Conservation (phyloP, 2,888 invertebrate species). For the Cheilosia pagana region DNA sequence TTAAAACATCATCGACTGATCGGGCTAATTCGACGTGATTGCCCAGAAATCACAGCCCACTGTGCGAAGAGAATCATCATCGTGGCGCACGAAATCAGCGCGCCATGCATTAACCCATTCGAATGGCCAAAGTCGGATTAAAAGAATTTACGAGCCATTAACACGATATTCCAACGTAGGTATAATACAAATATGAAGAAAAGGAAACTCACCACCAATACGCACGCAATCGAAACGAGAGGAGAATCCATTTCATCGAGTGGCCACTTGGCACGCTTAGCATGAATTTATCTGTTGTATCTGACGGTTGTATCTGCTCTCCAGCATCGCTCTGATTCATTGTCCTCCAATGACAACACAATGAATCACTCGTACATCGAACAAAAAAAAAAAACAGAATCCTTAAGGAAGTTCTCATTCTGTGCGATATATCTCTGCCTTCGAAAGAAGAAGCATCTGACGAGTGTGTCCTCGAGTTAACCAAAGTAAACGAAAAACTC, state of each 20-base stretch:
- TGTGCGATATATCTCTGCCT: constrained; percentile 37
- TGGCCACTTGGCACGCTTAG: constrained; percentile 75
- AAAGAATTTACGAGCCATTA: constrained; percentile 72
- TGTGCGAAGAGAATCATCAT: constrained; percentile 60
- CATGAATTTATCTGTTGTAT: constrained; percentile 71
- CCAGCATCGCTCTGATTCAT: constrained; percentile 53
- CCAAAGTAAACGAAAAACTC: constrained; percentile 72
- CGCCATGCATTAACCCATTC: constrained; percentile 22
- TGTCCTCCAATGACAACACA: constrained; percentile 69
- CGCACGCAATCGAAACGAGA: constrained; percentile 61
- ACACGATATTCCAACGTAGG: constrained; percentile 55
- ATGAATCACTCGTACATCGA: constrained; percentile 64
- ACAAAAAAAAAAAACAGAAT: constrained; percentile 19
- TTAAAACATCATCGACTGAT: constrained; percentile 69
- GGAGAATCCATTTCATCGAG: constrained; percentile 67
- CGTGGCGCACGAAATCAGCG: constrained; percentile 47
- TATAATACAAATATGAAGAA: neutral
- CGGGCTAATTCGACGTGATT: constrained; percentile 71
- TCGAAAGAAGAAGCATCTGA: constrained; percentile 10
- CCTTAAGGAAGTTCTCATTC: constrained; percentile 63
- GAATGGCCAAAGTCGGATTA: constrained; percentile 60
- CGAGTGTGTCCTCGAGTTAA: constrained; percentile 62
- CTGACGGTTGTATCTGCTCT: constrained; percentile 58
- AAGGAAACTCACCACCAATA: constrained; percentile 44
- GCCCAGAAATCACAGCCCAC: constrained; percentile 65